Percentiles rank a stretch among this genome's conserved stretches.
These are phyloP conservation scores for Limnephilus marmoratus DNA, from an alignment of 2,888 invertebrate genomes.

Conservation along the genomic window DNA sequence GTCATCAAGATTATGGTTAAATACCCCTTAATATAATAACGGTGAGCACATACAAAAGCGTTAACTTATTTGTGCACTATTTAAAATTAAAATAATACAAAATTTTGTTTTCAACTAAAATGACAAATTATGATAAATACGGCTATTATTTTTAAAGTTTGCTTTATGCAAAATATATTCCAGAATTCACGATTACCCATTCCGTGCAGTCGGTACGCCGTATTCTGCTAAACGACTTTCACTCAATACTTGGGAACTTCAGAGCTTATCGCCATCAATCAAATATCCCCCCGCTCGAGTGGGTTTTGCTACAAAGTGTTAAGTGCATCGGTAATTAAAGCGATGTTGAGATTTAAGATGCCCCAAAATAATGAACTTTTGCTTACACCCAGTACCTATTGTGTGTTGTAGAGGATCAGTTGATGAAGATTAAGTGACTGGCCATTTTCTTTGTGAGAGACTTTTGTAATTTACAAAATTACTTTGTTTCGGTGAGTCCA, in stretches of 20 bases:
- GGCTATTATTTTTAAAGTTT: no score
- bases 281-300: neutral
- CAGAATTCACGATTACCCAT: neutral
- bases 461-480: neutral
- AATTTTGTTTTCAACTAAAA: no score
- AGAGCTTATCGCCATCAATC: constrained; percentile 10
- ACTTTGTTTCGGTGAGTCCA: neutral
- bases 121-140: no score
- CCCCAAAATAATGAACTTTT: neutral
- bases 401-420: neutral
- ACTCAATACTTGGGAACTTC: neutral
- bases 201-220: neutral
- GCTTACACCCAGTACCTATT: neutral
- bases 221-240: neutral
- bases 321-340: constrained; percentile 2
- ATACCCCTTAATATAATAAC: no score
- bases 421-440: constrained; percentile 2
- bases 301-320: constrained; percentile 4
- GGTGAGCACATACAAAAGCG: no score
- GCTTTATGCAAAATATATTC: no score
- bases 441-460: neutral
- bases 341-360: constrained; percentile 2
- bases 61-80: no score
- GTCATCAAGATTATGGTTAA: no score
- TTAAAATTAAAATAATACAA: no score